These are phyloP conservation scores for Ambastaia sidthimunki DNA, from an alignment of 2,797 vertebrate genomes.

Conservation along the genomic window DNA sequence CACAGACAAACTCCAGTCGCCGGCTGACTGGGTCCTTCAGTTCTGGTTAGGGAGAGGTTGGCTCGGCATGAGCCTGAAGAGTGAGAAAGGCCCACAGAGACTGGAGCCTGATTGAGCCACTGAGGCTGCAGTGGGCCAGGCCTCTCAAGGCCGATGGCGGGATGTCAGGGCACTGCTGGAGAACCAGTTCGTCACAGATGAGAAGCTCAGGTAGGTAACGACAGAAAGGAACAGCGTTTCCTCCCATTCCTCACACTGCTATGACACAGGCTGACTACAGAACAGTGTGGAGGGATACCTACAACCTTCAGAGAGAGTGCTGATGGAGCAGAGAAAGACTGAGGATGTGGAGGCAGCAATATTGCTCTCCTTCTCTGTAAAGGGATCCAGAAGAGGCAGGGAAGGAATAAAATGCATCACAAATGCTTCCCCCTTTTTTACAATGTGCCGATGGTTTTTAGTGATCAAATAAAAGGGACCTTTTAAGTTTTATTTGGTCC, in stretches of 20 bases:
- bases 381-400: constrained; percentile 43
- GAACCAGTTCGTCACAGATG: constrained; percentile 25
- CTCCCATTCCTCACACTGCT: constrained; percentile 43
- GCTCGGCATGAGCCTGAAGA: constrained; percentile 40
- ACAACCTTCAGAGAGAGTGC: constrained; percentile 20
- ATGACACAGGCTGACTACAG: constrained; percentile 23
- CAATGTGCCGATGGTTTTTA: constrained; percentile 72
- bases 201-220: constrained; percentile 30
- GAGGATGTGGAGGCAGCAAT: neutral
- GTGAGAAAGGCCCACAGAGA: constrained; percentile 29
- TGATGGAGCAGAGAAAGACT: constrained; percentile 21
- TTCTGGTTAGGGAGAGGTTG: constrained; percentile 82
- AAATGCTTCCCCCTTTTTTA: constrained; percentile 59
- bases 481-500: constrained; percentile 80
- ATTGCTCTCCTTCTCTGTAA: constrained; percentile 31
- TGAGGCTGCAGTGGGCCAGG: constrained; percentile 16
- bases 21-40: constrained; percentile 91
- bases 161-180: constrained; percentile 18
- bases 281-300: constrained; percentile 23
- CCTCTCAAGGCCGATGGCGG: constrained; percentile 29
- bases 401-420: constrained; percentile 65
- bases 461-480: constrained; percentile 78
- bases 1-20: constrained; percentile 91
- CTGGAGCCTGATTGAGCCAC: constrained; percentile 38
- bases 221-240: constrained; percentile 38